Evolutionary conservation across 2,113 vertebrate species (phyloP).

Genomic region (Ginglymostoma cirratum): DNA sequence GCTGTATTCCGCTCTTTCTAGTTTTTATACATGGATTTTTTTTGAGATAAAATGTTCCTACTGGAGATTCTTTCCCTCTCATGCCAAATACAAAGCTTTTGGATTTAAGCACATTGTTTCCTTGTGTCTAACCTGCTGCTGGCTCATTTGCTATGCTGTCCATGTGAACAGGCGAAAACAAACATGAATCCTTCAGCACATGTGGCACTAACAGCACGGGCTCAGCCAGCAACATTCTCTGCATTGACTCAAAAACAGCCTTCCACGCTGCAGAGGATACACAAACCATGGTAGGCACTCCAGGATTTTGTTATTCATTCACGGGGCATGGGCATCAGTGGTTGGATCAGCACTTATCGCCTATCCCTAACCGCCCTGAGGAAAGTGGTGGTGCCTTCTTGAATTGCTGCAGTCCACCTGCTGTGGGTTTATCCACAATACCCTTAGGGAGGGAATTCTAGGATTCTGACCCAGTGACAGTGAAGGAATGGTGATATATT

Average conservation of each 20-base stretch:
- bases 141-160: background rate
- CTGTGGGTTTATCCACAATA: too few relatives aligned
- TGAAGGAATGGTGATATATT: too few relatives aligned
- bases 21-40: background rate
- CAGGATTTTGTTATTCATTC: too few relatives aligned
- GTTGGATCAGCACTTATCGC: too few relatives aligned
- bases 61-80: background rate
- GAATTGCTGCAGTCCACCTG: too few relatives aligned
- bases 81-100: conserved; percentile 8
- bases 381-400: too few relatives aligned
- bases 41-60: background rate
- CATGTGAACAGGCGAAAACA: background rate
- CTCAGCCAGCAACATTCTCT: background rate
- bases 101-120: background rate
- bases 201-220: background rate
- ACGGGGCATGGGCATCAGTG: too few relatives aligned
- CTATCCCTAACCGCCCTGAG: too few relatives aligned
- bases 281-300: background rate
- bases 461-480: too few relatives aligned
- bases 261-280: background rate
- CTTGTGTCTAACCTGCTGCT: background rate
- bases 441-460: too few relatives aligned
- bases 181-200: background rate
- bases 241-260: background rate
- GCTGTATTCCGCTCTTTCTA: background rate